phyloP scores from a whole-genome alignment of 1,140 invertebrate genomes.

The Onthophagus taurus region DNA sequence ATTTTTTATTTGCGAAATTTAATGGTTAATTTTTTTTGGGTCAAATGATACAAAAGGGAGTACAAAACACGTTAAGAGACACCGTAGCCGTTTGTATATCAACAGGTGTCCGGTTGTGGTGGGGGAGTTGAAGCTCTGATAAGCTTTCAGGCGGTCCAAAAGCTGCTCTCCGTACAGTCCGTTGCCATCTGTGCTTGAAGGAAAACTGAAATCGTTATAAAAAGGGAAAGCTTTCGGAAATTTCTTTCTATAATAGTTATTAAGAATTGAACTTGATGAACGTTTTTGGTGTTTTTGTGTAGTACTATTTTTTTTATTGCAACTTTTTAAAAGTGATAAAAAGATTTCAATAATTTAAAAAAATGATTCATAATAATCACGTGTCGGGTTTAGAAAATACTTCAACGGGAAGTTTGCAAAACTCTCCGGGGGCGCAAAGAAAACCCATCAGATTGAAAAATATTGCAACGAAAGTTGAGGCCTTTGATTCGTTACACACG shows the following conservation, averaged over 20 bases:
- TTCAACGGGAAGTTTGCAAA: slow-evolving; percentile 7
- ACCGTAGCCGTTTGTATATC: too few relatives aligned
- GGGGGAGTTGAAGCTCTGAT: too few relatives aligned
- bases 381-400: slow-evolving; percentile 5
- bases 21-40: too few relatives aligned
- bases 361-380: slow-evolving; percentile 26
- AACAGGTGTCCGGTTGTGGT: too few relatives aligned
- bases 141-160: too few relatives aligned
- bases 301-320: neutral
- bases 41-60: too few relatives aligned
- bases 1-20: too few relatives aligned
- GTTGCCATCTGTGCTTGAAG: too few relatives aligned
- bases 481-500: slow-evolving; percentile 50
- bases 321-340: neutral
- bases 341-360: slow-evolving; percentile 15
- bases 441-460: slow-evolving; percentile 52
- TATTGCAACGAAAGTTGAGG: slow-evolving; percentile 47
- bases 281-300: neutral
- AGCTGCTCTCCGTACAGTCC: too few relatives aligned
- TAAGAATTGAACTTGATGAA: neutral
- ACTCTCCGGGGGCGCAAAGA: slow-evolving; percentile 34
- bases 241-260: neutral
- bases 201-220: too few relatives aligned
- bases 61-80: too few relatives aligned
- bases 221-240: neutral